Percentiles rank a stretch among this genome's conserved stretches.
phyloP scores from a whole-genome alignment of 2,113 vertebrate species.

The Limanda limanda region DNA sequence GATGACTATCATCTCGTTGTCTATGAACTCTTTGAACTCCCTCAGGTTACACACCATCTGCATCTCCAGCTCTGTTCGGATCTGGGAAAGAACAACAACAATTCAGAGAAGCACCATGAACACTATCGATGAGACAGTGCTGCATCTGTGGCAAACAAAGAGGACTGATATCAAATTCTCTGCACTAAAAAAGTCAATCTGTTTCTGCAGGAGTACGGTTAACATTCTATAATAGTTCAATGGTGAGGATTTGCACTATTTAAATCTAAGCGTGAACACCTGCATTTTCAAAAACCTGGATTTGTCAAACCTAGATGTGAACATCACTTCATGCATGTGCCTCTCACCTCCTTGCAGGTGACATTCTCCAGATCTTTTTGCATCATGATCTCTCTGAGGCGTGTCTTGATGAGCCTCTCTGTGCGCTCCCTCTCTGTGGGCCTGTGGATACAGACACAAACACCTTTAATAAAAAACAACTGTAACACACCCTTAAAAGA shows the following conservation, averaged over 20 bases:
- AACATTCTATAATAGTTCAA: not conserved
- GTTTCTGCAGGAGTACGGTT: not conserved
- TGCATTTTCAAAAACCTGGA: not conserved
- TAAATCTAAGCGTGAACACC: no score
- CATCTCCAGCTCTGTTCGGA: slow-evolving; percentile 97
- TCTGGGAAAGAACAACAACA: slow-evolving; percentile 77
- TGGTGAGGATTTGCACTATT: not conserved
- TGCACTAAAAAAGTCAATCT: no score
- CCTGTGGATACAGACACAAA: slow-evolving; percentile 76
- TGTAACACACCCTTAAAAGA: no score
- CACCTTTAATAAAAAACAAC: slow-evolving; percentile 9
- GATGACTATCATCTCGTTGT: slow-evolving; percentile 99
- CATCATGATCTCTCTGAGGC: slow-evolving; percentile 98
- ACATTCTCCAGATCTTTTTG: slow-evolving; percentile 98
- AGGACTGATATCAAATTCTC: no score
- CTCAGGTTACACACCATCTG: slow-evolving; percentile 97
- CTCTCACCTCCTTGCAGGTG: slow-evolving; percentile 94
- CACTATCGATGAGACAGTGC: not conserved
- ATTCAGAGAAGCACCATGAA: not conserved
- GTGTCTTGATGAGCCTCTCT: slow-evolving; percentile 93
- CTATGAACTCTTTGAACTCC: slow-evolving; percentile 98
- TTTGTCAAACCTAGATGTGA: no score
- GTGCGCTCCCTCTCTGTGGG: slow-evolving; percentile 96
- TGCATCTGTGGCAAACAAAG: not conserved
- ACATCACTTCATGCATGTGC: not conserved